phyloP scores from a whole-genome alignment of 2,888 invertebrate species.

The Drosophila borealis region DNA sequence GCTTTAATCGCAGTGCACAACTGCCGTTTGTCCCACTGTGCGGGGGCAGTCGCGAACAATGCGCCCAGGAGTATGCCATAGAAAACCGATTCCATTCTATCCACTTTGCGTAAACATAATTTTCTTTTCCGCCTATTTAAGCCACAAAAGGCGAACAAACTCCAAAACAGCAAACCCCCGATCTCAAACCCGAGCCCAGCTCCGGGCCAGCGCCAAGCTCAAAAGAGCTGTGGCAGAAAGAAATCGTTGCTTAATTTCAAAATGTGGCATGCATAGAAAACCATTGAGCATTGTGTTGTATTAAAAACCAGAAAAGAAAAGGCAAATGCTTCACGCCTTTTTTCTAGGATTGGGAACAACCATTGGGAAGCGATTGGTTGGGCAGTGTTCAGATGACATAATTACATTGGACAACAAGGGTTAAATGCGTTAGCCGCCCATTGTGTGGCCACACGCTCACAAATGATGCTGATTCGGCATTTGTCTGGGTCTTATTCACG shows the following conservation, averaged over 20 bases:
- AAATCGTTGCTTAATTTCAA: conserved; percentile 62
- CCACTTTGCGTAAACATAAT: conserved; percentile 75
- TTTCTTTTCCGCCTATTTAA: conserved; percentile 80
- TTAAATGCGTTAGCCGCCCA: conserved; percentile 33
- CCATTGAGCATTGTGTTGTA: conserved; percentile 46
- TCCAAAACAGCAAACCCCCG: conserved; percentile 8
- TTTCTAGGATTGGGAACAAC: conserved; percentile 10
- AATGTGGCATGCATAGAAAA: conserved; percentile 50
- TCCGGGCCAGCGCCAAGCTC: conserved; percentile 9
- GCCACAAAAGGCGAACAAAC: conserved; percentile 60
- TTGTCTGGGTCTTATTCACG: conserved; percentile 13
- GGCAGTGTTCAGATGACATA: conserved; percentile 33
- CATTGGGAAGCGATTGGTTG: conserved; percentile 58
- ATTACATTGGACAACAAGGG: conserved; percentile 59
- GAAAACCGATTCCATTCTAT: conserved; percentile 49
- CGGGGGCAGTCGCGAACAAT: conserved; percentile 38
- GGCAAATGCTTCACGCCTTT: conserved; percentile 8
- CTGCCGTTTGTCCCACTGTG: conserved; percentile 30
- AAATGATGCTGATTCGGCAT: conserved; percentile 51
- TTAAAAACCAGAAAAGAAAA: conserved; percentile 27
- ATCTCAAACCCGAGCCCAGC: background rate
- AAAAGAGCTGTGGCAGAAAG: conserved; percentile 8
- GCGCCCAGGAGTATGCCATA: conserved; percentile 40
- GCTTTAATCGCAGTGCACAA: conserved; percentile 40
- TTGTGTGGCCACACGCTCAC: conserved; percentile 14